Percentiles rank a stretch among this genome's conserved stretches.
These are phyloP conservation scores for Rhinopomastus cyanomelas DNA, from an alignment of 2,113 vertebrate genomes.

Conservation along the genomic window DNA sequence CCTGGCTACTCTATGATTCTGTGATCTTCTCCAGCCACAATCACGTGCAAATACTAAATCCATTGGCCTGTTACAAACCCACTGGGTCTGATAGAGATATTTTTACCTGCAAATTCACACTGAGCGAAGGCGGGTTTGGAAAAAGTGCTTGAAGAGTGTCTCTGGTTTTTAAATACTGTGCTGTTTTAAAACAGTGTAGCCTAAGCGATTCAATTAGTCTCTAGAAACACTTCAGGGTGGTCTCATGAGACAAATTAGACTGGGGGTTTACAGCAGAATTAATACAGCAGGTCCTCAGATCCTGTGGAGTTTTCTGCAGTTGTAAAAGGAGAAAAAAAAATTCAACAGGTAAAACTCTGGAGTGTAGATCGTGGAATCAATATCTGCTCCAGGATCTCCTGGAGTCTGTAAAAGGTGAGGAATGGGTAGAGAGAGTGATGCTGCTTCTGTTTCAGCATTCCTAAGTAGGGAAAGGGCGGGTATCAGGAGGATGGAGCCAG, in stretches of 20 bases:
- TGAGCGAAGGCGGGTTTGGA: background rate
- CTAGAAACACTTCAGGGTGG: conserved; percentile 19
- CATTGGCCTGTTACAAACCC: background rate
- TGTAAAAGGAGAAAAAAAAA: background rate
- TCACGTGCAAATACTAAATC: background rate
- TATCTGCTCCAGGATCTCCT: conserved; percentile 10
- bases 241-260: conserved; percentile 41
- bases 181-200: conserved; percentile 11
- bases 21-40: background rate
- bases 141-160: background rate
- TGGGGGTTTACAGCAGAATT: conserved; percentile 40
- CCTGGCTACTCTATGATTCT: no score
- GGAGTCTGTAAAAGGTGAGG: no score
- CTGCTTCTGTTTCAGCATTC: no score
- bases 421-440: no score
- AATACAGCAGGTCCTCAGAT: conserved; percentile 54
- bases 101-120: background rate
- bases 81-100: background rate
- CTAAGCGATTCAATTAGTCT: conserved; percentile 30
- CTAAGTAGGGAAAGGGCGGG: no score
- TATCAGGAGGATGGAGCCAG: no score
- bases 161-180: conserved; percentile 33
- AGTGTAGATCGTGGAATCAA: background rate
- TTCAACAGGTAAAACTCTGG: conserved; percentile 9
- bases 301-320: conserved; percentile 29